A percentile compares a stretch with the other conserved stretches of the same genome.
phyloP scores from a whole-genome alignment of 2,113 vertebrate genomes.

The Bubo scandiacus region DNA sequence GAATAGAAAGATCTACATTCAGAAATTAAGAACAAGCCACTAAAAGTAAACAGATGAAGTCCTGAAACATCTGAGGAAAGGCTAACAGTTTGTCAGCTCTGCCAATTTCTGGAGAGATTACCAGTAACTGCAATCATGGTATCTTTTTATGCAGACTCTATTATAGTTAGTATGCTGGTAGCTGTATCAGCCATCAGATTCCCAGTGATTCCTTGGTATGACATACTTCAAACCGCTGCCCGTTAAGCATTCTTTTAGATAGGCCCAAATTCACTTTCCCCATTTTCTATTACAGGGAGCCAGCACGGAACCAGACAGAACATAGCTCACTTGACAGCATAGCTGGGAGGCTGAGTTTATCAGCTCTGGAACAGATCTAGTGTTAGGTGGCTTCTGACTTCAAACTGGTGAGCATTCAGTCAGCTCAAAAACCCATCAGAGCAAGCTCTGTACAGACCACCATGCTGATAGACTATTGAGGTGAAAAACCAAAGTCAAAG shows the following conservation, averaged over 20 bases:
- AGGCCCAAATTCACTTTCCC: neutral
- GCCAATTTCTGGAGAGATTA: neutral
- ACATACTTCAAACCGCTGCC: neutral
- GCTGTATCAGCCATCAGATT: neutral
- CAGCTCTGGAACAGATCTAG: neutral
- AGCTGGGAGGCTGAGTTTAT: neutral
- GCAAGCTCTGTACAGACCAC: neutral
- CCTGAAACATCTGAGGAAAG: neutral
- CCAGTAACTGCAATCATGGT: neutral
- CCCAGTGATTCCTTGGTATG: neutral
- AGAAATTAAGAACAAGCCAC: neutral
- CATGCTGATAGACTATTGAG: fast-evolving
- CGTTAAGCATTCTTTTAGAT: neutral
- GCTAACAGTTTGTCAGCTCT: neutral
- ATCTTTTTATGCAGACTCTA: neutral
- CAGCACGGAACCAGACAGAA: neutral
- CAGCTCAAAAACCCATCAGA: neutral
- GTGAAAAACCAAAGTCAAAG: neutral
- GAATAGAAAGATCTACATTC: neutral
- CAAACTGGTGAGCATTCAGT: neutral
- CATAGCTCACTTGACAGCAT: neutral
- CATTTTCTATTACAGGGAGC: neutral
- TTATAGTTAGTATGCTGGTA: too few relatives aligned
- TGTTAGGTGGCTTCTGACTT: neutral
- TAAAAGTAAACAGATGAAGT: neutral